These are phyloP conservation scores for Poeciliopsis turrubarensis DNA, from an alignment of 2,113 vertebrate genomes.

Conservation along the genomic window DNA sequence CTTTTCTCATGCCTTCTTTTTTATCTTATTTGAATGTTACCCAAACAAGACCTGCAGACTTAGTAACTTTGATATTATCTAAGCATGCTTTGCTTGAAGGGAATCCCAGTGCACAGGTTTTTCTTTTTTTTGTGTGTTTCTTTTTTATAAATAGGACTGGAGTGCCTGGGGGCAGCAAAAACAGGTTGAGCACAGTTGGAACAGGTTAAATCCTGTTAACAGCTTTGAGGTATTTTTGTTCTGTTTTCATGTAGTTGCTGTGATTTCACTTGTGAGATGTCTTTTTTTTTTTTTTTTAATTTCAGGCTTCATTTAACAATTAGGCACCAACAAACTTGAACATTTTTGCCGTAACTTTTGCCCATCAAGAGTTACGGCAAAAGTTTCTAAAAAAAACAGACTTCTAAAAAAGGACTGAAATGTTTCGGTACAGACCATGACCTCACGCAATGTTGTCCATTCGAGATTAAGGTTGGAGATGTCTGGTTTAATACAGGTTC, in stretches of 20 bases:
- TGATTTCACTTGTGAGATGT: constrained; percentile 13
- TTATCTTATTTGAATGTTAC: constrained; percentile 83
- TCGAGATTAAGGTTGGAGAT: constrained; percentile 35
- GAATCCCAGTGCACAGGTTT: constrained; percentile 76
- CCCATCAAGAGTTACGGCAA: constrained; percentile 53
- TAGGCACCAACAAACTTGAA: not conserved
- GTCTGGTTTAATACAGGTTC: constrained; percentile 28
- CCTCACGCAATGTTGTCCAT: constrained; percentile 49
- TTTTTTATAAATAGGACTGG: constrained; percentile 72
- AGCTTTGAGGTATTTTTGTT: constrained; percentile 28
- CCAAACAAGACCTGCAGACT: constrained; percentile 83
- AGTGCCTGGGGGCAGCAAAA: constrained; percentile 67
- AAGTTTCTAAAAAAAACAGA: no score
- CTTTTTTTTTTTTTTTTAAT: no score
- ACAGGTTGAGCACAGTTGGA: constrained; percentile 66
- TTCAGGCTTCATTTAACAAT: constrained; percentile 22
- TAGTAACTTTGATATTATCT: constrained; percentile 88
- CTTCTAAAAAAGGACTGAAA: constrained; percentile 29
- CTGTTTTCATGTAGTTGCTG: constrained; percentile 34
- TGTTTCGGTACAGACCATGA: constrained; percentile 55
- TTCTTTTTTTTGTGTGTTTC: constrained; percentile 59
- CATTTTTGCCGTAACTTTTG: not conserved
- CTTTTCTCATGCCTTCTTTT: constrained; percentile 48
- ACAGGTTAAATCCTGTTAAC: constrained; percentile 46
- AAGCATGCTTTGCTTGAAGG: constrained; percentile 82